Evolutionary conservation across 2,797 vertebrate species (phyloP), one percentile per base, ranked within the genome.

Genomic region (Molossus alvarezi): DNA sequence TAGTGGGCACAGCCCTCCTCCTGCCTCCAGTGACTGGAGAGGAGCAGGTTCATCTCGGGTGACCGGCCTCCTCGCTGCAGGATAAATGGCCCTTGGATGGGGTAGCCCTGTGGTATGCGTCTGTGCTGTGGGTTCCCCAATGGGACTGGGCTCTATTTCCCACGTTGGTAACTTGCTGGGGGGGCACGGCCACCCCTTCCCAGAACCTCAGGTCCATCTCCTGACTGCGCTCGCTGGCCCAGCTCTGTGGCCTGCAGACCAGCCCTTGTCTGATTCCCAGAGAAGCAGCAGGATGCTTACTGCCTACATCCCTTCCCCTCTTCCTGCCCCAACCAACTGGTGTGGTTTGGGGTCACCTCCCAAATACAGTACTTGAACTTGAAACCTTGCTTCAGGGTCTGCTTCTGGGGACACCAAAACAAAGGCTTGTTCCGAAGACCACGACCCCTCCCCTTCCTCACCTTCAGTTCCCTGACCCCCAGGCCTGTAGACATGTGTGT

Each of bases 41-140:
- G 51, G 71, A 58, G 55, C 64, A 53, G n/a, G 23, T 6, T 25
- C 33, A 12, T 71, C 67, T 41, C 20, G 0, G 58, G 29, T 20
- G 45, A 12, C 25, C 0, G 17, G 9, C 18, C 41, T 0, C 3
- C 12, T 2, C 0, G 6, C 33, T 0, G 10, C 6, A 20, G 27
- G 27, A 60, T 53, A 20, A 29, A 57, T 0, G 33, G 13, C 15
- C 6, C 23, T 37, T n/a, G 55, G 4, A 45, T 45, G 41, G 53
- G 53, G 53, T 55, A 55, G 15, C 53, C 53, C 53, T 15, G 53
- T 5, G 53, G 53, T 15, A 5, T 55, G 13, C 5, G 53, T 55
- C 53, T 55, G 53, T 55, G 53, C 53, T 55, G 53, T 13, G 13
- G 53, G 53, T 15, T 55, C 53, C 53, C 53, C 33, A 33, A 15